Percentiles rank a stretch among this genome's conserved stretches.
Conservation (phyloP, 2,113 vertebrate species). For the Dicentrarchus labrax region DNA sequence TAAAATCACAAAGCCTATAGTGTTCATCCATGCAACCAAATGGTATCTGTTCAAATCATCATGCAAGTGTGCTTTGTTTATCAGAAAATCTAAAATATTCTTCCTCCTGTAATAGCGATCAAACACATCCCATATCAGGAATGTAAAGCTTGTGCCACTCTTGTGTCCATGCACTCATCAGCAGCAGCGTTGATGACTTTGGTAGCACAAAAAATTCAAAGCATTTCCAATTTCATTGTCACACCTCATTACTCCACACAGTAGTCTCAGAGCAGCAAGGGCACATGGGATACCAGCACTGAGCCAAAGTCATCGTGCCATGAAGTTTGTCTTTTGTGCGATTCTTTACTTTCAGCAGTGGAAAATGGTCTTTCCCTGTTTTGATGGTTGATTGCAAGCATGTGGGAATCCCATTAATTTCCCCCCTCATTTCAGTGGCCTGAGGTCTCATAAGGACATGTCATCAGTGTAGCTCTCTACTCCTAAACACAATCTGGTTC, state of each 20-base stretch:
- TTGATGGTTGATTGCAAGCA: constrained; percentile 25
- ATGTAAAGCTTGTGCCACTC: neutral
- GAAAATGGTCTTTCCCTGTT: constrained; percentile 10
- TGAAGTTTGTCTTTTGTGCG: neutral
- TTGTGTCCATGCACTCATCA: neutral
- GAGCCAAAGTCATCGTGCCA: neutral
- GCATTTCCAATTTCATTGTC: neutral
- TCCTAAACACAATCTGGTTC: neutral
- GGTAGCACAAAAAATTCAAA: neutral
- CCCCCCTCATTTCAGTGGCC: neutral
- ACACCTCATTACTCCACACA: neutral
- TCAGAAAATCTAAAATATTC: neutral
- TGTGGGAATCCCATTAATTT: constrained; percentile 4
- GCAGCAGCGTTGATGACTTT: neutral
- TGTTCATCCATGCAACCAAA: neutral
- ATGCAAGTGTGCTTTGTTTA: neutral
- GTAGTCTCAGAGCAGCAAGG: neutral
- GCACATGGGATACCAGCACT: neutral
- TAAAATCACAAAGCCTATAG: neutral
- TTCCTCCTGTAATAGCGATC: no score
- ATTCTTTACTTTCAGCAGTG: neutral
- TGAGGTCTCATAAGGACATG: neutral
- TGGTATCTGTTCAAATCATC: neutral
- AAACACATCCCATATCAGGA: neutral
- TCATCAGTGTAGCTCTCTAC: neutral